phyloP scores from a whole-genome alignment of 2,113 vertebrate species.

The Peromyscus polionotus region DNA sequence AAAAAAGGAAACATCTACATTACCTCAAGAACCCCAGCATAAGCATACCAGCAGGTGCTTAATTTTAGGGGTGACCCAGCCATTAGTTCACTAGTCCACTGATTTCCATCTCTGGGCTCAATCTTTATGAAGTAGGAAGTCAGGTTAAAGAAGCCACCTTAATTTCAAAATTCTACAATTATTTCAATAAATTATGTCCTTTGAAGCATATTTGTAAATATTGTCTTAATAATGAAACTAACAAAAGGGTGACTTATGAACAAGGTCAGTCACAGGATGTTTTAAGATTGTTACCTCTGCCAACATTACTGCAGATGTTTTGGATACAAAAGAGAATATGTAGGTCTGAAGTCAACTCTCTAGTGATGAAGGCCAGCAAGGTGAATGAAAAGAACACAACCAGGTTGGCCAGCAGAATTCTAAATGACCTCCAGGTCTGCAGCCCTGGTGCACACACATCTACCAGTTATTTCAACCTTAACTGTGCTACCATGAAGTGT shows the following conservation, averaged over 20 bases:
- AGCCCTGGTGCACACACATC: background rate
- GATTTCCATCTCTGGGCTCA: background rate
- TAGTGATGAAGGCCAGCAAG: background rate
- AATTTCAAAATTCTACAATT: background rate
- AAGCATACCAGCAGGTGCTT: background rate
- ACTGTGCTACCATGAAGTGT: background rate
- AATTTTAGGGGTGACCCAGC: background rate
- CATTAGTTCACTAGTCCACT: background rate
- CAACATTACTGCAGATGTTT: background rate
- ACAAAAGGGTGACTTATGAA: background rate
- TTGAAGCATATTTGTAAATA: background rate
- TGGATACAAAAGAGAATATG: background rate
- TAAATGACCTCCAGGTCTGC: background rate
- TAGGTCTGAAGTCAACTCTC: background rate
- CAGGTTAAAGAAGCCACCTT: background rate
- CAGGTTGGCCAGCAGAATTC: background rate
- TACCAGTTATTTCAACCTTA: background rate
- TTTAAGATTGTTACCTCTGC: background rate
- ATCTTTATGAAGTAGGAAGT: background rate
- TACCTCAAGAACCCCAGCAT: background rate
- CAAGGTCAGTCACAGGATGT: background rate
- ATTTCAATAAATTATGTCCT: conserved; percentile 18
- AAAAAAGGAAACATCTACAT: background rate
- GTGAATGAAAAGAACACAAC: background rate
- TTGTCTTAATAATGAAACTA: background rate